Evolutionary conservation across 1,140 invertebrate genomes (phyloP).

Genomic region (Diuraphis noxia): DNA sequence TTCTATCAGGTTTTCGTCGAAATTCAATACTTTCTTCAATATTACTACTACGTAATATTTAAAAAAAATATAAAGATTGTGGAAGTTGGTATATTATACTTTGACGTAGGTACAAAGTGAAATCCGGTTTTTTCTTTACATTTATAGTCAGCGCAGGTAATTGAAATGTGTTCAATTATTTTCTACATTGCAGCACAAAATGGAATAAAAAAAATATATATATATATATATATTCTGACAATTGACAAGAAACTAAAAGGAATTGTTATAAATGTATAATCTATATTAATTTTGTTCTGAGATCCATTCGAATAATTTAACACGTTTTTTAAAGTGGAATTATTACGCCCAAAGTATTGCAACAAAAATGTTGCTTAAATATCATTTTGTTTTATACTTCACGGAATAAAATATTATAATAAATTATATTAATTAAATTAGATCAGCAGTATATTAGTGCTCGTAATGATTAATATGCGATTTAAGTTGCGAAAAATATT

Average conservation of each 20-base stretch:
- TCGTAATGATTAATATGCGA: neutral
- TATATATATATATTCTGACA: neutral
- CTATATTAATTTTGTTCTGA: neutral
- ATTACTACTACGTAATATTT: neutral
- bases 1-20: neutral
- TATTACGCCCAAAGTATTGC: neutral
- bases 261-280: slow-evolving; percentile 4
- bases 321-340: neutral
- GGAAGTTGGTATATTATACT: neutral
- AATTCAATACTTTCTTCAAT: neutral
- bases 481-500: neutral
- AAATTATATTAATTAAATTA: neutral
- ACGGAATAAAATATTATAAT: neutral
- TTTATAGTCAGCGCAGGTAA: neutral
- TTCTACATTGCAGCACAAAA: neutral
- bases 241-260: slow-evolving; percentile 8
- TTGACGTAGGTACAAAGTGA: neutral
- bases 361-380: neutral
- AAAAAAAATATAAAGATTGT: neutral
- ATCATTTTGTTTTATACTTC: too few relatives aligned
- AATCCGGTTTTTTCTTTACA: neutral
- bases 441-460: neutral
- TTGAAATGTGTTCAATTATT: slow-evolving; percentile 6
- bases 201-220: neutral
- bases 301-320: neutral